Evolutionary conservation across 2,113 vertebrate species (phyloP), one percentile per base, ranked within the genome.

Genomic region (Cephalopholis sonnerati): DNA sequence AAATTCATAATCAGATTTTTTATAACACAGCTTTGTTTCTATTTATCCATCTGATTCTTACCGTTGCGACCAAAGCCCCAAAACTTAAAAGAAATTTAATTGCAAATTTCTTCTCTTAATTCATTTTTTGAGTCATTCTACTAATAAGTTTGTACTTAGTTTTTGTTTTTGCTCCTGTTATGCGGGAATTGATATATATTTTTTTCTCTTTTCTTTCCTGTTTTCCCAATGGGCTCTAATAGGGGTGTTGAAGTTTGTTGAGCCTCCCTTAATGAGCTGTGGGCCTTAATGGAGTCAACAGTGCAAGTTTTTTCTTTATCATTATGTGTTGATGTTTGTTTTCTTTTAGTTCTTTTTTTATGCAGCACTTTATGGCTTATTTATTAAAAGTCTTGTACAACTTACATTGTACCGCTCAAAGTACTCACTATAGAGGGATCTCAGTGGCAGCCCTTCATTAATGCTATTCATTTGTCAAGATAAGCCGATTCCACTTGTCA

Each of bases 391-490:
- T 84, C 36, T 83, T 57, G 29, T 46, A 44, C 12, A 74, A 76
- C 63, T 85, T 82, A 13, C 3, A 73, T 48, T 61, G 68, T 58
- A 68, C 18, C 59, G 74, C 55, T 78, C 36, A 27, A 74, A 77
- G 51, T 53, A 22, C 58, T 68, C 32, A 46, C 51, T 51, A 5
- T 18, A 51, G 77, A 75, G 32, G 77, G 73, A 82, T 77, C 63
- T 81, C 41, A 57, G 80, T 59, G n/a, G 66, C 65, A 63, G 77
- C 80, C 77, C 77, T 88, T 73, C 82, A 91, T 92, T 88, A 91
- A 90, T 85, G 84, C 81, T 87, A 76, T 87, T 85, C 88, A 92
- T 91, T 93, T 90, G 89, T 90, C 89, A 90, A 85, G 79, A 89
- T 90, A 87, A 89, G 86, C 90, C 77, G 81, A 93, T 91, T 90